Evolutionary conservation across 2,888 invertebrate genomes (phyloP), one percentile per base, ranked within the genome.

Genomic region (Callinectes sapidus): DNA sequence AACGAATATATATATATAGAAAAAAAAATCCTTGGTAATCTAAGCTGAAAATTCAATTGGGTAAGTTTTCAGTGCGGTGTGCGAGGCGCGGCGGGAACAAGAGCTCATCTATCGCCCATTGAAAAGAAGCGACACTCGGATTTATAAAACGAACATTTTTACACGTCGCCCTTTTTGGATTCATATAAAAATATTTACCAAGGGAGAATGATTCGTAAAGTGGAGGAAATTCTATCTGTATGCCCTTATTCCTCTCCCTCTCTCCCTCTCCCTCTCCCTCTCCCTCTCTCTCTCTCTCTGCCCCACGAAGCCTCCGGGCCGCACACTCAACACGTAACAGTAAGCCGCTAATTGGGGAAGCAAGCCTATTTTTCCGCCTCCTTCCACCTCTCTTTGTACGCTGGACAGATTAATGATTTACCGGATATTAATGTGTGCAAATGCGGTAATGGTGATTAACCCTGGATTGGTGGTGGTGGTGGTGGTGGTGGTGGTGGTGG

Each of bases 351-450:
- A 71, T 71, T 71, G 71, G 71, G n/a, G 71, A 61, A n/a, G 71
- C 71, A 71, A 71, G n/a, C 71, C n/a, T 28, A n/a, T 71, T 28
- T 71, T 71, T 71, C 18, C 23, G 18, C 10, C 61, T 61, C 28
- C n/a, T 28, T 71, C 71, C 23, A 1, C 13, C 10, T 28, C 71
- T 71, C 71, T 71, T n/a, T 71, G n/a, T 71, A 6, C 28, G 13
- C 71, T 71, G 71, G 71, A 71, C 71, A 71, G n/a, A 71, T 71
- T 71, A 71, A 71, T 71, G 10, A 71, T 71, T 71, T 71, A n/a
- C 28, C 23, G 71, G 28, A 71, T 71, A 71, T 71, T 71, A 71
- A 71, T 71, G 28, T 28, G 28, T 28, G 71, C 71, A 71, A 71
- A 13, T 71, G 71, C 71, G 28, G 71, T 71, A 71, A 71, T 71